Percentiles rank a stretch among this genome's conserved stretches.
These are phyloP conservation scores for Thryonomys swinderianus DNA, from an alignment of 2,113 vertebrate species.

Conservation along the genomic window DNA sequence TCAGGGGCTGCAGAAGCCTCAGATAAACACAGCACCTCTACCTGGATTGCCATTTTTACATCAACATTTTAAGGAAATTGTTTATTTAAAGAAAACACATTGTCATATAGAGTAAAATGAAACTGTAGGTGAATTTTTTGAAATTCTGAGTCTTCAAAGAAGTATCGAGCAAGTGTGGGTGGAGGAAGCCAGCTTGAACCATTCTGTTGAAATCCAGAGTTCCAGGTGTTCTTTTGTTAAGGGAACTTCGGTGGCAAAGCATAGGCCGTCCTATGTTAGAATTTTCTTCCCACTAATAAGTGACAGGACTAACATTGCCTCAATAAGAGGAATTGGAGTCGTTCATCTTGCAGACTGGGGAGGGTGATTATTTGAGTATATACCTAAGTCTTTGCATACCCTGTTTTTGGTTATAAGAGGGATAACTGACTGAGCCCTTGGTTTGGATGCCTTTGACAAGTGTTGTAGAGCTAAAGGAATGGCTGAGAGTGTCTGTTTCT, in stretches of 20 bases:
- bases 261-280: neutral
- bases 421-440: neutral
- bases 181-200: neutral
- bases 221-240: neutral
- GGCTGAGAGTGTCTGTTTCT: constrained; percentile 54
- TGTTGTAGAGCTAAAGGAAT: neutral
- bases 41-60: neutral
- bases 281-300: neutral
- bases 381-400: neutral
- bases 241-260: neutral
- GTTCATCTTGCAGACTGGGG: neutral
- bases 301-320: neutral
- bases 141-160: constrained; percentile 2
- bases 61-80: neutral
- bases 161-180: neutral
- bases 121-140: neutral
- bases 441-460: neutral
- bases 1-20: neutral
- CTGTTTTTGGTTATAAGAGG: neutral
- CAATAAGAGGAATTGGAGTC: neutral
- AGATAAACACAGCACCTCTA: neutral
- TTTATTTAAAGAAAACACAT: constrained; percentile 44
- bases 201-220: neutral
- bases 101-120: neutral
- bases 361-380: neutral